Base-by-base conservation (phyloP, 2,113 vertebrate species). In the Mesocricetus auratus region DNA sequence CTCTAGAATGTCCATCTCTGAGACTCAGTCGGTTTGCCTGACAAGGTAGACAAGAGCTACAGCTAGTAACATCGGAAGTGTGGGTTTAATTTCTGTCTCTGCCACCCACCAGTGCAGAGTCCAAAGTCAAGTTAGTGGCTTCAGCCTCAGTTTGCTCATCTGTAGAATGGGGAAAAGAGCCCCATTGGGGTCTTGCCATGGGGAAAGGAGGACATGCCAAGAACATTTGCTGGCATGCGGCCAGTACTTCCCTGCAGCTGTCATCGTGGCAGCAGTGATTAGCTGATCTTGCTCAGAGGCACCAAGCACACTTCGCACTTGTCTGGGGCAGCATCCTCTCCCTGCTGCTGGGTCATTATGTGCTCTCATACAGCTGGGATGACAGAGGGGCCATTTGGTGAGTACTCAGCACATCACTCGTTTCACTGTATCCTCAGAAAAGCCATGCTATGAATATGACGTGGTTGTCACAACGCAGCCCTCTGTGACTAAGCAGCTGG, bases 211-310 rank as follows among this genome's bases (percentile, higher is more conserved):
- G 47, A 7, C 2, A 45, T 56, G 47, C 19, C 7, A 24, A 45
- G 26, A 53, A 66, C 26, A 5, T 60, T 47, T 11, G 2, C 22
- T 1, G 1, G 85, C 60, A 47, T 12, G 4, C 4, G 24, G 2
- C 2, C 1, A 22, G 62, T 0, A 58, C 53, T 33, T 87, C 0
- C 0, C 3, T 6, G 0, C 53, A 56, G 1, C 66, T 7, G 11
- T 12, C 64, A 68, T 12, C 19, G 13, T 21, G 86, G 86, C 6
- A 42, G 39, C 16, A 36, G 68, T 31, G 36, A 58, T 21, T 3
- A 17, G 5, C 45, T 19, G 13, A 7, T 5, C 19, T 0, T 6
- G 22, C 45, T 71, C 60, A 42, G 90, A 87, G 0, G 21, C 53
- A 9, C 64, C 64, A 87, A 8, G 64, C 22, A 29, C 4, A 7